phyloP scores from a whole-genome alignment of 2,888 invertebrate species.

The Nipponacmea schrenckii region DNA sequence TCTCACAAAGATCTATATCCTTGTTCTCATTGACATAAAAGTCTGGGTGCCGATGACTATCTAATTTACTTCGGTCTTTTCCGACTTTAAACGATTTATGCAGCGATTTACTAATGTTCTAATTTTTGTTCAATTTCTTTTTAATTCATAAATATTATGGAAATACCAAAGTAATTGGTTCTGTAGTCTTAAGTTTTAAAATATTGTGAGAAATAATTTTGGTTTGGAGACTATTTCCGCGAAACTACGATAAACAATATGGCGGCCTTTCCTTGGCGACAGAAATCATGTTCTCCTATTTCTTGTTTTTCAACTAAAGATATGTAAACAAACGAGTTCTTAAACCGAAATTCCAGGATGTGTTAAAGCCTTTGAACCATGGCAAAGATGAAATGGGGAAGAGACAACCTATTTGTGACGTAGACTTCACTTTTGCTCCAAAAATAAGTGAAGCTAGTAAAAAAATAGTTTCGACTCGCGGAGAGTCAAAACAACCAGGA shows the following conservation, averaged over 20 bases:
- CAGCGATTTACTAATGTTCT: too few species aligned
- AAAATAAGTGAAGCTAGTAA: conserved; percentile 49
- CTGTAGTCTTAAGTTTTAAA: not conserved
- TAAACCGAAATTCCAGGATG: not conserved
- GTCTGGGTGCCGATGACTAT: too few species aligned
- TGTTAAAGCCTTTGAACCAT: not conserved
- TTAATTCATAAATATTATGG: too few species aligned
- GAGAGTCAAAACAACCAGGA: conserved; percentile 35
- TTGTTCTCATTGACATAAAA: too few species aligned
- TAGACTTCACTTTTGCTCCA: conserved; percentile 42
- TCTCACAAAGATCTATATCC: too few species aligned
- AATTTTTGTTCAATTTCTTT: too few species aligned
- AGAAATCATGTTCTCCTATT: conserved; percentile 18
- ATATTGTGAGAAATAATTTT: not conserved
- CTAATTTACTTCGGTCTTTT: too few species aligned
- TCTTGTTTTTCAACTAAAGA: not conserved
- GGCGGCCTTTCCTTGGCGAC: conserved; percentile 52
- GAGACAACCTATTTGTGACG: conserved; percentile 39
- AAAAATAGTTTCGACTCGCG: conserved; percentile 42
- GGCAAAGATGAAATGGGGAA: conserved; percentile 47
- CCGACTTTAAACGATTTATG: too few species aligned
- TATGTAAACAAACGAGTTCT: not conserved
- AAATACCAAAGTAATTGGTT: too few species aligned
- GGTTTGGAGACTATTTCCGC: conserved; percentile 11
- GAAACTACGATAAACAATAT: conserved; percentile 43